These are phyloP conservation scores for Pandemis cinnamomeana DNA, from an alignment of 2,888 invertebrate genomes.

Conservation along the genomic window DNA sequence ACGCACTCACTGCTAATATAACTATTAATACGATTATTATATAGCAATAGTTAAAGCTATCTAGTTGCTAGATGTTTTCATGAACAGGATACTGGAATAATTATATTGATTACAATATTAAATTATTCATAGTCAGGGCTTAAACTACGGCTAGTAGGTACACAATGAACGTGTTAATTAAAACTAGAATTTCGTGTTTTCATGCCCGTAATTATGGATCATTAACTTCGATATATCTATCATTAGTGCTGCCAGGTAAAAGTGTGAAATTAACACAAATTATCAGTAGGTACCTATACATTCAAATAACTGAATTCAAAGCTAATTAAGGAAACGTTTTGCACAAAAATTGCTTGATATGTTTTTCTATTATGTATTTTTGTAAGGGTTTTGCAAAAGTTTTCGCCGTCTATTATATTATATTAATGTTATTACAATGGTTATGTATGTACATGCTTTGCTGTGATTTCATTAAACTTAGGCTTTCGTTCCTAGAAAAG, in stretches of 20 bases:
- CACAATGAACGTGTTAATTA: conserved; percentile 25
- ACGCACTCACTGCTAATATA: no score
- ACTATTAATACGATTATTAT: background rate
- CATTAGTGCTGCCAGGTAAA: conserved; percentile 14
- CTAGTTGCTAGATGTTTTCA: conserved; percentile 1
- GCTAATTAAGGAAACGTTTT: no score
- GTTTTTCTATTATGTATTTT: no score
- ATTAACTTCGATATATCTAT: conserved; percentile 23
- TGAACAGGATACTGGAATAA: conserved; percentile 17
- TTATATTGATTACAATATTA: conserved; percentile 32
- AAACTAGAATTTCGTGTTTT: conserved; percentile 26
- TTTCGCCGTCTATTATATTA: no score
- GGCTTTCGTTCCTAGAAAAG: no score
- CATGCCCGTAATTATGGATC: conserved; percentile 27
- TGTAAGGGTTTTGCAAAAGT: no score
- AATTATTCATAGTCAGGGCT: conserved; percentile 28
- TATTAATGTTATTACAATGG: no score
- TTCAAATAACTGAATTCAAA: background rate
- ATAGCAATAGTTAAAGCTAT: background rate
- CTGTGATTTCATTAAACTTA: no score
- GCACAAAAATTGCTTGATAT: no score
- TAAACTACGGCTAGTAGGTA: conserved; percentile 12
- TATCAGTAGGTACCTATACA: background rate
- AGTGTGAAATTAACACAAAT: conserved; percentile 22
- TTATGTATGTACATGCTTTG: no score